These are phyloP conservation scores for Phengaris arion DNA, from an alignment of 2,888 invertebrate species.

Conservation along the genomic window DNA sequence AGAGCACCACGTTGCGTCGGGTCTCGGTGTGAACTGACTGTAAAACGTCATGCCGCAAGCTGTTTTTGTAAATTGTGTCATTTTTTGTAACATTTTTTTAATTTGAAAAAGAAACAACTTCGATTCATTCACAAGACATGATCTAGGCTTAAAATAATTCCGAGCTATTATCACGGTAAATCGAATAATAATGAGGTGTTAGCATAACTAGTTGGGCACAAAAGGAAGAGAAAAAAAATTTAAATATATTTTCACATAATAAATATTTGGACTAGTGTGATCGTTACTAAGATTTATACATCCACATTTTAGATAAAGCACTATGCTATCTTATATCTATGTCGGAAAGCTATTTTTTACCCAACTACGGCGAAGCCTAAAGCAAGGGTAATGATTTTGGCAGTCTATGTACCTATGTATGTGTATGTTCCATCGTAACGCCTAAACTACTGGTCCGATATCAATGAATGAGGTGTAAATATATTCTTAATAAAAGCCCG, in stretches of 20 bases:
- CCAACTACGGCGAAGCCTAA: too few relatives aligned
- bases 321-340: not conserved
- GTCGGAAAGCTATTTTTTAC: not conserved
- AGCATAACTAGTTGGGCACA: conserved; percentile 4
- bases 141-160: not conserved
- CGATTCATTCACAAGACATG: not conserved
- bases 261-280: not conserved
- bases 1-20: too few relatives aligned
- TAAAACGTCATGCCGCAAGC: too few relatives aligned
- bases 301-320: not conserved
- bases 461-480: too few relatives aligned
- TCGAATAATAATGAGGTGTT: not conserved
- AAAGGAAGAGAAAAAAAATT: conserved; percentile 11
- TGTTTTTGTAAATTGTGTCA: not conserved
- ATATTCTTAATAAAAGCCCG: too few relatives aligned
- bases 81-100: too few relatives aligned
- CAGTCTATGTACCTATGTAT: too few relatives aligned
- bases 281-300: not conserved
- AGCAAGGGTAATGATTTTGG: too few relatives aligned
- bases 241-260: not conserved
- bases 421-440: too few relatives aligned
- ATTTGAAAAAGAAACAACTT: not conserved
- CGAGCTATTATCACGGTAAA: not conserved
- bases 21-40: too few relatives aligned
- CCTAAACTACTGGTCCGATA: too few relatives aligned